A percentile compares a stretch with the other conserved stretches of the same genome.
phyloP scores from a whole-genome alignment of 1,140 invertebrate genomes.

The Sycophaga agraensis region DNA sequence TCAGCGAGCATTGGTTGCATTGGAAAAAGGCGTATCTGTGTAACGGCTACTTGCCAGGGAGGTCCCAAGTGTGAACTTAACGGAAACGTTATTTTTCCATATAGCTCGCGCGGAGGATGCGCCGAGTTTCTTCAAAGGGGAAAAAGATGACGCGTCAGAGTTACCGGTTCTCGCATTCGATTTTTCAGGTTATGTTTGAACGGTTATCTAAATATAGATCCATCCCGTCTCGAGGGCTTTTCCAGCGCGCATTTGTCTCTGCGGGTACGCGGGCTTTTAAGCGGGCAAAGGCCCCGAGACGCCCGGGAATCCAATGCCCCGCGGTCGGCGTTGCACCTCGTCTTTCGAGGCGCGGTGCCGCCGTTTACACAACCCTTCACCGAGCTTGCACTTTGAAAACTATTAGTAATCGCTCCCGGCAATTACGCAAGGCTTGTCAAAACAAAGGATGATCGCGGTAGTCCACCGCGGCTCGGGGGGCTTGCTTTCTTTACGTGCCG shows the following conservation, averaged over 20 bases:
- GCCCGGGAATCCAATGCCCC: too few species aligned
- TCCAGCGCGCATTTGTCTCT: background rate
- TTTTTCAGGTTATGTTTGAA: slow-evolving; percentile 11
- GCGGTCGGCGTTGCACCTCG: too few species aligned
- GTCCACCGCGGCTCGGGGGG: too few species aligned
- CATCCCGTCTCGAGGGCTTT: background rate
- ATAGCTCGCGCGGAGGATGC: background rate
- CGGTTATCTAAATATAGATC: slow-evolving; percentile 4
- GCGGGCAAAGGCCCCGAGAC: background rate
- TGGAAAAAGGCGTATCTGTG: background rate
- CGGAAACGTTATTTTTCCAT: background rate
- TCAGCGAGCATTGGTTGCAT: too few species aligned
- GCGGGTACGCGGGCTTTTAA: background rate
- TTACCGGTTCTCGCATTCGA: slow-evolving; percentile 11
- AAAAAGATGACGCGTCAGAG: slow-evolving; percentile 1
- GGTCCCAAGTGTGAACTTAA: slow-evolving; percentile 7
- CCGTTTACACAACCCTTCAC: too few species aligned
- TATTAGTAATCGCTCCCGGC: too few species aligned
- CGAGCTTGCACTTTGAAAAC: too few species aligned
- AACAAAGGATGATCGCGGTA: too few species aligned
- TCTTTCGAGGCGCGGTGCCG: too few species aligned
- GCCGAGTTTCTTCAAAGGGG: background rate
- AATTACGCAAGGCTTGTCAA: too few species aligned
- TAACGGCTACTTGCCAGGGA: background rate
- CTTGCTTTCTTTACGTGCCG: too few species aligned